Base-by-base conservation (phyloP, 2,113 vertebrate genomes). In the Bucco capensis region DNA sequence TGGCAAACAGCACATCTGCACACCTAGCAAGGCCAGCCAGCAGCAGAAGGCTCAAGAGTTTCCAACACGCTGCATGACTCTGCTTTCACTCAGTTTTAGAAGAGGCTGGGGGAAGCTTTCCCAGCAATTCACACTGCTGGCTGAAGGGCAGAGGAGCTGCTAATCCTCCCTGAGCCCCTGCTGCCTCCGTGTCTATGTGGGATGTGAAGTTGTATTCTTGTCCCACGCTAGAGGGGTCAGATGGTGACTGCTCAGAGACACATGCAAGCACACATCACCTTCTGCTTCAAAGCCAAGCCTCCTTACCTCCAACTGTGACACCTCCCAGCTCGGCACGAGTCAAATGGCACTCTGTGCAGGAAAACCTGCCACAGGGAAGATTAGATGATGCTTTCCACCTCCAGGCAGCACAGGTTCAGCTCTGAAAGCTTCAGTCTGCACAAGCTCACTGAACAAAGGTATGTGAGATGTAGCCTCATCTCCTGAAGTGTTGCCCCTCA, bases 131-230 rank as follows among this genome's bases (percentile, higher is more conserved):
- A 37, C n/a, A 23, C 30, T 8, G 19, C 22, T 51, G 46, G 46
- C 65, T 17, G 10, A 31, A 88, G 0, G 1, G n/a, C 12, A n/a
- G 30, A 82, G 62, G 12, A 49, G 19, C 35, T 5, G 5, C 31
- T 28, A 49, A n/a, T 11, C 9, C 38, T 42, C 5, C 2, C 23
- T 0, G 0, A 51, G 64, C 19, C 33, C 27, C 27, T 19, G 19
- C 44, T 76, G 53, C 67, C 58, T 46, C 1, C 1, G 6, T 42
- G 22, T 31, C 15, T 35, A 9, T 35, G 54, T 67, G 1, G 11
- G 58, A 18, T 47, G 54, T 28, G 24, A 50, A 67, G 35, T 12
- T 54, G 12, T 49, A 18, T 24, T 73, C 17, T 70, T n/a, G 22
- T 31, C 64, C 28, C 2, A 0, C 25, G 19, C 23, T 10, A 35